Base-by-base conservation (phyloP, 2,113 vertebrate genomes). In the Poecilia latipinna region DNA sequence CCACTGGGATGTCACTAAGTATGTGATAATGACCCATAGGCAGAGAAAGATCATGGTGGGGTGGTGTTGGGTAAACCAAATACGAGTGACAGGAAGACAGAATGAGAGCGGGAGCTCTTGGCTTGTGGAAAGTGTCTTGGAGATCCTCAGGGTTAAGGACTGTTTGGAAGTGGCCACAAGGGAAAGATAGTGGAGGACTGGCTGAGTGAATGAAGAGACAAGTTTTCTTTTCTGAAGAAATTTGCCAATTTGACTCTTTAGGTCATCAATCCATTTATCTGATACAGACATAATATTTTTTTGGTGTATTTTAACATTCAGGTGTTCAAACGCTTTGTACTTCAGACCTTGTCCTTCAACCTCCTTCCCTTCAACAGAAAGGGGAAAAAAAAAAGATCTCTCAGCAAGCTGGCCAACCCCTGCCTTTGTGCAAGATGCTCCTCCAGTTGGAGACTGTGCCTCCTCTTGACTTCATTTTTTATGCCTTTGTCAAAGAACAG, bases 391-490 rank as follows among this genome's bases (percentile, higher is more conserved):
- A 61, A 71, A 72, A 48, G 75, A 26, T 42, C 26, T 26, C 60
- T 31, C 24, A 57, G 63, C 67, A 51, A 15, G 62, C 26, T 7
- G 1, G 33, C 84, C 67, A 79, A 54, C 86, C 74, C 82, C 80
- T 44, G 42, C 72, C 60, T 72, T 48, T 11, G 4, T 74, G 85
- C 84, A 88, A 81, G 89, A 87, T 88, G 87, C 83, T 87, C 77
- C 22, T 82, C 69, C 83, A 33, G 84, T 74, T 2, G 57, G 86
- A 87, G 60, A 74, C 80, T 28, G 48, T 61, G 77, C 85, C 79
- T 66, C 84, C 88, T 88, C 86, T 90, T 80, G 88, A 86, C 85
- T 90, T 74, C 87, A 89, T 91, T 91, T 90, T 90, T 90, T 82
- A 86, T 75, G 66, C 80, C 71, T 83, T 91, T 85, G 89, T 92